Evolutionary conservation across 2,888 invertebrate genomes (phyloP).

Genomic region (Cosmia pyralina): DNA sequence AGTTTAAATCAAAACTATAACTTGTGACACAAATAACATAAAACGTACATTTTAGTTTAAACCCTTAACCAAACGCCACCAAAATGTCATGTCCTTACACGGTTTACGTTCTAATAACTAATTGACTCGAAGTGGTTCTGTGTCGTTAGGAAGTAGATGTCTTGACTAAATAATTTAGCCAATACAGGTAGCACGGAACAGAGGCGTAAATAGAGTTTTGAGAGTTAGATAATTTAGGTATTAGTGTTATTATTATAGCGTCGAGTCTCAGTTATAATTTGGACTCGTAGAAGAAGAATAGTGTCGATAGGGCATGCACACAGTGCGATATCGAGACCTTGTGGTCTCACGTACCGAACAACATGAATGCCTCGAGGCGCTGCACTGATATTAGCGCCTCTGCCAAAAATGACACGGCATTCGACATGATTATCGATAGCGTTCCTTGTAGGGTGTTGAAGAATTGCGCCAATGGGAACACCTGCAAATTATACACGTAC

Average conservation of each 20-base stretch:
- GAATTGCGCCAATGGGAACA: conserved; percentile 91
- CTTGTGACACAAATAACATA: not conserved
- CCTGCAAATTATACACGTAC: conserved; percentile 81
- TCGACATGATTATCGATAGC: conserved; percentile 91
- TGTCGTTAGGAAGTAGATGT: conserved; percentile 20
- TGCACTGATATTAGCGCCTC: conserved; percentile 91
- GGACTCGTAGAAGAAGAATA: conserved; percentile 69
- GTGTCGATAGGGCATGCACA: conserved; percentile 54
- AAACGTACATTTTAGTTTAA: conserved; percentile 6
- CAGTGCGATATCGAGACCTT: conserved; percentile 60
- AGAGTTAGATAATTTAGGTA: conserved; percentile 22
- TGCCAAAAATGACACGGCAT: conserved; percentile 90
- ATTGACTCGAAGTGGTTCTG: conserved; percentile 11
- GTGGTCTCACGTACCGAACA: conserved; percentile 84
- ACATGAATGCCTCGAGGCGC: conserved; percentile 91
- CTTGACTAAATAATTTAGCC: not conserved
- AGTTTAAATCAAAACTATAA: conserved; percentile 3
- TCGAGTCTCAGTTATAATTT: conserved; percentile 73
- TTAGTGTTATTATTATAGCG: conserved; percentile 59
- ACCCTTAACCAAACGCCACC: conserved; percentile 22
- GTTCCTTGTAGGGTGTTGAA: conserved; percentile 91
- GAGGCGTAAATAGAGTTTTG: conserved; percentile 15
- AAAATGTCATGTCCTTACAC: conserved; percentile 11
- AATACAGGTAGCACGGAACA: conserved; percentile 3
- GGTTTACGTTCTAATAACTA: conserved; percentile 22